These are phyloP conservation scores for Borostomias antarcticus DNA, from an alignment of 2,797 vertebrate genomes.

Conservation along the genomic window DNA sequence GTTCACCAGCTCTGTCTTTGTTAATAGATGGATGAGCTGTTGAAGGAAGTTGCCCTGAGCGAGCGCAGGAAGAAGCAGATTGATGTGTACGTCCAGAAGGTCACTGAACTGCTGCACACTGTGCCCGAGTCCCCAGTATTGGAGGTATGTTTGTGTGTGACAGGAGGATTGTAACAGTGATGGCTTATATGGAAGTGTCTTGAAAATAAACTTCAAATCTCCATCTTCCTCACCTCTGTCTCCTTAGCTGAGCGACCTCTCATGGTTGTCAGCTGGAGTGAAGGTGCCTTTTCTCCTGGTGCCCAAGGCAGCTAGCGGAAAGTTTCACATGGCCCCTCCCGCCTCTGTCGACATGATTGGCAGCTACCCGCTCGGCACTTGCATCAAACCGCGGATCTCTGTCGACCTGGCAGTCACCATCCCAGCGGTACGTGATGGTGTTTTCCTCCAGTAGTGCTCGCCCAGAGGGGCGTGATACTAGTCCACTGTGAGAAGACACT, in stretches of 20 bases:
- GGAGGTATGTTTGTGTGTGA: conserved; percentile 70
- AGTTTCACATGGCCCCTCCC: conserved; percentile 87
- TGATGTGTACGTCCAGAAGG: conserved; percentile 80
- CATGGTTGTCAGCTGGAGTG: conserved; percentile 83
- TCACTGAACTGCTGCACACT: conserved; percentile 76
- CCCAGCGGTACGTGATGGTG: conserved; percentile 82
- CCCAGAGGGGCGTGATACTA: too few species aligned
- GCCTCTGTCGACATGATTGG: conserved; percentile 86
- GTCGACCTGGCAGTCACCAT: conserved; percentile 90
- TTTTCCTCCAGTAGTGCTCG: too few species aligned
- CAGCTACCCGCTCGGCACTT: conserved; percentile 92
- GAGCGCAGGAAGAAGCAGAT: conserved; percentile 85
- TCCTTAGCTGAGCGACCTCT: conserved; percentile 82
- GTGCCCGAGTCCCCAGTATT: conserved; percentile 79
- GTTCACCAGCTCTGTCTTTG: background rate
- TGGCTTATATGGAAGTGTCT: background rate
- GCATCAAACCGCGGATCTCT: conserved; percentile 83
- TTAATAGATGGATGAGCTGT: conserved; percentile 89
- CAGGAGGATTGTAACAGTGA: too few species aligned
- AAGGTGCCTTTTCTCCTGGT: conserved; percentile 87
- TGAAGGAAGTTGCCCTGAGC: conserved; percentile 89
- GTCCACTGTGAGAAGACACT: too few species aligned
- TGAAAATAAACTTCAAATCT: background rate
- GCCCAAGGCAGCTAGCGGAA: conserved; percentile 85
- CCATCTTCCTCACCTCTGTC: background rate